Conservation (phyloP, 2,888 invertebrate species). For the Thecophora atra region DNA sequence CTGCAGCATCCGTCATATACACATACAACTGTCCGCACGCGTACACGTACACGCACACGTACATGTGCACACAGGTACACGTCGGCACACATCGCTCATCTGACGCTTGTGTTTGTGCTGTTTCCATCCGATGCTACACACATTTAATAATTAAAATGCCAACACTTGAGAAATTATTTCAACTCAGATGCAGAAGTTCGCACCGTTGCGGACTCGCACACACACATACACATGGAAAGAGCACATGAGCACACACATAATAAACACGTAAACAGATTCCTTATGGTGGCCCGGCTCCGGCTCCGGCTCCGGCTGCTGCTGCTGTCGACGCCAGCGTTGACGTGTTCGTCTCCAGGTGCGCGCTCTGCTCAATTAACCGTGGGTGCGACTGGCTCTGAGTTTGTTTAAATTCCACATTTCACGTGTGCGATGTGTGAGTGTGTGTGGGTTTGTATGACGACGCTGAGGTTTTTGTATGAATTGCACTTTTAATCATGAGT, state of each 20-base stretch:
- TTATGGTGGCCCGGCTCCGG: slow-evolving; percentile 35
- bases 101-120: background rate
- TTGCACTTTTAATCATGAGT: slow-evolving; percentile 32
- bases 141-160: slow-evolving; percentile 64
- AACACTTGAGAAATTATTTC: slow-evolving; percentile 61
- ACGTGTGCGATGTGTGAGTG: slow-evolving; percentile 4
- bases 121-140: slow-evolving; percentile 31
- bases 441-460: background rate
- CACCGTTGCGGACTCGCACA: slow-evolving; percentile 24
- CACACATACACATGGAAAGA: slow-evolving; percentile 22
- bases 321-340: slow-evolving; percentile 1
- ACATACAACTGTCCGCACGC: background rate
- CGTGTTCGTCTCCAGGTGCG: background rate
- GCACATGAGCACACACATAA: slow-evolving; percentile 22
- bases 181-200: slow-evolving; percentile 47
- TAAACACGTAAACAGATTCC: slow-evolving; percentile 24
- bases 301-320: background rate
- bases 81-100: background rate
- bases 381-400: background rate
- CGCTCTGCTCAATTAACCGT: slow-evolving; percentile 39
- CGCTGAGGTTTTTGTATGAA: background rate
- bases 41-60: background rate
- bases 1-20: slow-evolving; percentile 23
- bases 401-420: background rate
- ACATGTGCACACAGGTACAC: background rate